These are phyloP conservation scores for Cacatua alba DNA, from an alignment of 2,113 vertebrate species.

Conservation along the genomic window DNA sequence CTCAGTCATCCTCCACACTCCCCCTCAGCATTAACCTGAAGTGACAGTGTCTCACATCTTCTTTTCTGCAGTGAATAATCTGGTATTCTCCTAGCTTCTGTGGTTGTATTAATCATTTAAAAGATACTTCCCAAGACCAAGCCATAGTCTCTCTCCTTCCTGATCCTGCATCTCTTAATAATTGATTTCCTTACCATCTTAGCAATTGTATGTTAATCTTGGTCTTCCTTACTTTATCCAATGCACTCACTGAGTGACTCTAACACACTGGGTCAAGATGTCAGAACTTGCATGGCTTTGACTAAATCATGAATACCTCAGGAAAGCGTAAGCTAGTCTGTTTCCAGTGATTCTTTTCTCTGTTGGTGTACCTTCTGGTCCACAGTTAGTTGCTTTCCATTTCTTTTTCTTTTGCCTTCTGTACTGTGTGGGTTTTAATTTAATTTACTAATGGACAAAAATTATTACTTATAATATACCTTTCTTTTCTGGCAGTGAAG, in stretches of 20 bases:
- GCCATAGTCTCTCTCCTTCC: background rate
- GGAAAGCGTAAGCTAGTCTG: rapidly evolving
- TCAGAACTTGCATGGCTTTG: background rate
- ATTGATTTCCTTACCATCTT: background rate
- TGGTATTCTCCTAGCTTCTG: background rate
- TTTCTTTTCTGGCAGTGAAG: background rate
- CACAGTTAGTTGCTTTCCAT: background rate
- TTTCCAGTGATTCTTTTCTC: background rate
- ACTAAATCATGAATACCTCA: background rate
- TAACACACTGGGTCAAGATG: background rate
- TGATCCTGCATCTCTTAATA: background rate
- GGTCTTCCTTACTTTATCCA: background rate
- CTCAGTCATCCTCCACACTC: background rate
- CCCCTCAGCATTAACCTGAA: background rate
- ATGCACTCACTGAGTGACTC: background rate
- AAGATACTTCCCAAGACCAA: background rate
- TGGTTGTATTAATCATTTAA: background rate
- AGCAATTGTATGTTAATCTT: background rate
- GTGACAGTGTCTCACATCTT: background rate
- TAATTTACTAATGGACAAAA: background rate
- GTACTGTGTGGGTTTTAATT: background rate
- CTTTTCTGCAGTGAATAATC: background rate
- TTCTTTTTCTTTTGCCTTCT: background rate
- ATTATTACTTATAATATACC: background rate
- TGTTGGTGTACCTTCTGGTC: background rate